These are phyloP conservation scores for Spondyliosoma cantharus DNA, from an alignment of 2,797 vertebrate species.

Conservation along the genomic window DNA sequence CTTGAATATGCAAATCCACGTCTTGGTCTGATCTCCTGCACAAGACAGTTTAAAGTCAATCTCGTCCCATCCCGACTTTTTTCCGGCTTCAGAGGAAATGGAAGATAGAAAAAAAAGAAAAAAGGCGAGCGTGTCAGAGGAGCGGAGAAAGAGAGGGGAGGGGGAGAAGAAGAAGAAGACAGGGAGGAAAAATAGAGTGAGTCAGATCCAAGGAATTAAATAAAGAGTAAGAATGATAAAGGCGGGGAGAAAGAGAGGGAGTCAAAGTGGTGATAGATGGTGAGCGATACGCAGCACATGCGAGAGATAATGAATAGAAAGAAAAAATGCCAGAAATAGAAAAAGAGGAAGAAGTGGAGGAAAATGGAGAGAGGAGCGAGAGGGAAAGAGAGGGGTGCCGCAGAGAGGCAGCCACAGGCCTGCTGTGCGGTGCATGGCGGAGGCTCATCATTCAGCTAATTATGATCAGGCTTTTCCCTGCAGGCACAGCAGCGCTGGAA, in stretches of 20 bases:
- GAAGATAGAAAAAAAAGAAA: slow-evolving; percentile 24
- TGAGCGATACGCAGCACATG: slow-evolving; percentile 49
- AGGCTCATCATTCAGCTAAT: slow-evolving; percentile 89
- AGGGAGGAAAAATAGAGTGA: slow-evolving; percentile 49
- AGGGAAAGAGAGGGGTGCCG: slow-evolving; percentile 62
- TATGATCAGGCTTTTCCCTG: slow-evolving; percentile 87
- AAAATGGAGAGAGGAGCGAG: slow-evolving; percentile 57
- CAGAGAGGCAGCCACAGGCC: slow-evolving; percentile 78
- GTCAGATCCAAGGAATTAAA: slow-evolving; percentile 63
- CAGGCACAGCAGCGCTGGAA: slow-evolving; percentile 83
- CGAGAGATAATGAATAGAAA: slow-evolving; percentile 71
- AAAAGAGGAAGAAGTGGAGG: slow-evolving; percentile 50
- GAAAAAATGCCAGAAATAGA: slow-evolving; percentile 68
- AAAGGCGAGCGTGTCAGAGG: slow-evolving; percentile 40
- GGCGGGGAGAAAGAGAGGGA: slow-evolving; percentile 39
- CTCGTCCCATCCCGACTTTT: slow-evolving; percentile 42
- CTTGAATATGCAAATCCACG: slow-evolving; percentile 51
- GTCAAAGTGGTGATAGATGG: slow-evolving; percentile 52
- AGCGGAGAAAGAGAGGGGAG: slow-evolving; percentile 7
- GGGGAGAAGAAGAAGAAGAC: slow-evolving; percentile 2
- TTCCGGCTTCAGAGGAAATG: slow-evolving; percentile 58
- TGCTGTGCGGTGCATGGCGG: slow-evolving; percentile 83
- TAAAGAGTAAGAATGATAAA: slow-evolving; percentile 61
- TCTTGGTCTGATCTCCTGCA: slow-evolving; percentile 55
- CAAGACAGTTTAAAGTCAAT: slow-evolving; percentile 50